phyloP scores from a whole-genome alignment of 2,113 vertebrate species.

The Atrichornis clamosus region DNA sequence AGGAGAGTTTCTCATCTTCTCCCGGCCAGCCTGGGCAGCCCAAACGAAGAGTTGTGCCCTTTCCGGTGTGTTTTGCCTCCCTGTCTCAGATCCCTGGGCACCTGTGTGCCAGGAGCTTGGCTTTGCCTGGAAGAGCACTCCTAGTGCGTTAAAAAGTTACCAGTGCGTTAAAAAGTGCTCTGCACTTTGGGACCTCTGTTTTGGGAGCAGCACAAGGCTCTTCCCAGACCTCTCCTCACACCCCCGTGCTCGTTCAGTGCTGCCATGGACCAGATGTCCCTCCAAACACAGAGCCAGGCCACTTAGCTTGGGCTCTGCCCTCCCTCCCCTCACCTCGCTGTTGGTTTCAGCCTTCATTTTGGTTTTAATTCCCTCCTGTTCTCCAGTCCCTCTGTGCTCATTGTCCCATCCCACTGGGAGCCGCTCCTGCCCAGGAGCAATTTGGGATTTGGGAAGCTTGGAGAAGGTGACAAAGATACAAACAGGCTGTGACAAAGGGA shows the following conservation, averaged over 20 bases:
- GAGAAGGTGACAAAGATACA: not conserved
- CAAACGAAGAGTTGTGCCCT: accelerated
- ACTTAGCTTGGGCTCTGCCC: not conserved
- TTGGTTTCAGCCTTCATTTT: not conserved
- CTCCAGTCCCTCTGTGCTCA: not conserved
- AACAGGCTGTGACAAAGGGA: not conserved
- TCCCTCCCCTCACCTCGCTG: not conserved
- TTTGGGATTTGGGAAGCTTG: not conserved
- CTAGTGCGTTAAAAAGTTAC: not conserved
- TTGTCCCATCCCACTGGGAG: not conserved
- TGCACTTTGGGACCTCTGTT: not conserved
- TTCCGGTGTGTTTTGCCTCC: not conserved
- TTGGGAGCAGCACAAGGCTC: not conserved
- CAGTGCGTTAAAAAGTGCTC: not conserved
- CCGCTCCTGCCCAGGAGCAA: not conserved
- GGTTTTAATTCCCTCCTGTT: not conserved
- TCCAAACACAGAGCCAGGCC: not conserved
- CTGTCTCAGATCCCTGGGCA: not conserved
- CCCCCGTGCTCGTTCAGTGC: accelerated
- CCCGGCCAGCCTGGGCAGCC: not conserved
- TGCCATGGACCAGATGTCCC: not conserved
- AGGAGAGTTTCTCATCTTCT: not conserved
- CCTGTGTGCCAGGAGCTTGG: not conserved
- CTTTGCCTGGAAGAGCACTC: not conserved
- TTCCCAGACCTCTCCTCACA: not conserved